Evolutionary conservation across 2,113 vertebrate species (phyloP).

Genomic region (Plestiodon gilberti): DNA sequence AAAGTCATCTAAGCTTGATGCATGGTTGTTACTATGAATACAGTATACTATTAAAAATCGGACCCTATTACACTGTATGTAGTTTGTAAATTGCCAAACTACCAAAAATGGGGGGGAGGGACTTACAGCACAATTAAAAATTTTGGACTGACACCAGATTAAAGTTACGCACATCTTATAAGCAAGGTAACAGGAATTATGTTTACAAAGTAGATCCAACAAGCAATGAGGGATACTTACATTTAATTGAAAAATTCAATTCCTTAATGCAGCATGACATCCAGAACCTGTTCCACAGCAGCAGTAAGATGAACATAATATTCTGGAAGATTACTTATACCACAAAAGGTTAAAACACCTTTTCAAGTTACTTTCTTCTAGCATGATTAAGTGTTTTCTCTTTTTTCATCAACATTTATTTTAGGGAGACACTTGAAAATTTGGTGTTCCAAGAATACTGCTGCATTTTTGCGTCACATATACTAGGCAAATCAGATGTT

Average conservation of each 20-base stretch:
- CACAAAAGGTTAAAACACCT: constrained; percentile 78
- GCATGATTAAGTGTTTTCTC: constrained; percentile 53
- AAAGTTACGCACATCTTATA: constrained; percentile 74
- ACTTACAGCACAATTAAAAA: constrained; percentile 75
- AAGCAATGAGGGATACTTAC: constrained; percentile 76
- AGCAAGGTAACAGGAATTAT: constrained; percentile 71
- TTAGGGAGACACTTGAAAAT: constrained; percentile 65
- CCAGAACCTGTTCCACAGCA: constrained; percentile 77
- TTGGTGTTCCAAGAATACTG: constrained; percentile 68
- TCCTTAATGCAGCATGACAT: constrained; percentile 76
- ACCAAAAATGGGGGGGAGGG: constrained; percentile 65
- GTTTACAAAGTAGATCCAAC: constrained; percentile 71
- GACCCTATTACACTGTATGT: constrained; percentile 73
- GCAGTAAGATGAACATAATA: constrained; percentile 68
- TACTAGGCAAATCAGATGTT: constrained; percentile 53
- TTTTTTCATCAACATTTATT: constrained; percentile 45
- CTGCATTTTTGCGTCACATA: constrained; percentile 64
- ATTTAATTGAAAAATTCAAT: constrained; percentile 74
- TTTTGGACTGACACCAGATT: constrained; percentile 76
- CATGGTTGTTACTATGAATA: constrained; percentile 78
- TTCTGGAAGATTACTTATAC: constrained; percentile 71
- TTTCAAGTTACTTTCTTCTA: constrained; percentile 71
- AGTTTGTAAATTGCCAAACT: constrained; percentile 73
- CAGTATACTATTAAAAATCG: constrained; percentile 74
- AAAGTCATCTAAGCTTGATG: constrained; percentile 74